Conservation (phyloP, 2,888 invertebrate genomes). For the Eulithis prunata region DNA sequence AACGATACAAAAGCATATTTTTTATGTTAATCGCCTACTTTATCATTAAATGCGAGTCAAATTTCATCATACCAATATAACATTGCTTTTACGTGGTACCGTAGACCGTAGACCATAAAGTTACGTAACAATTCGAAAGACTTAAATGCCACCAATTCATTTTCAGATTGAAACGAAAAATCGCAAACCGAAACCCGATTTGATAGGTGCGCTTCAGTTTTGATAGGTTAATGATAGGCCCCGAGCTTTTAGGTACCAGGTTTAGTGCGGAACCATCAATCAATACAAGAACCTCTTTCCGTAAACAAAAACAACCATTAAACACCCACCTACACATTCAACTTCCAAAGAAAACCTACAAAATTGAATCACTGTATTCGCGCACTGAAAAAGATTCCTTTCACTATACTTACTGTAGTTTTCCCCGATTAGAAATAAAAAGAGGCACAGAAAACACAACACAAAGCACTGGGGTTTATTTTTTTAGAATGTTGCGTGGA, state of each 20-base stretch:
- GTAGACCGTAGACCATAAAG: too few relatives aligned
- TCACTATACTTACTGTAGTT: constrained; percentile 27
- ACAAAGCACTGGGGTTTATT: constrained; percentile 58
- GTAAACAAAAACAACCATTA: constrained; percentile 68
- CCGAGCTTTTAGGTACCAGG: constrained; percentile 53
- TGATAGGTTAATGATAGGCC: constrained; percentile 31
- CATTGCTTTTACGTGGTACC: too few relatives aligned
- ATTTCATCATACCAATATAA: too few relatives aligned
- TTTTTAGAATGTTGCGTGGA: constrained; percentile 62
- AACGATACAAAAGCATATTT: too few relatives aligned
- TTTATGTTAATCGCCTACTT: too few relatives aligned
- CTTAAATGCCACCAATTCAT: background rate
- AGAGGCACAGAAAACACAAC: constrained; percentile 38
- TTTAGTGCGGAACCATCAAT: constrained; percentile 48
- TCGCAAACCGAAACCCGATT: constrained; percentile 15
- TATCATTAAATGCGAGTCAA: too few relatives aligned
- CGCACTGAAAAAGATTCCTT: constrained; percentile 2
- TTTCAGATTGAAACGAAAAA: background rate
- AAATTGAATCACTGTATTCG: background rate
- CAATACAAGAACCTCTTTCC: constrained; percentile 49
- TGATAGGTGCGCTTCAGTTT: constrained; percentile 18
- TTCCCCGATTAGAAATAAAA: constrained; percentile 12
- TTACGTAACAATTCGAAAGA: background rate
- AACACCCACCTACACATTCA: constrained; percentile 50
- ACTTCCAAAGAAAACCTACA: constrained; percentile 60